A percentile compares a stretch with the other conserved stretches of the same genome.
These are phyloP conservation scores for Lampropteryx suffumata DNA, from an alignment of 2,888 invertebrate genomes.

Conservation along the genomic window DNA sequence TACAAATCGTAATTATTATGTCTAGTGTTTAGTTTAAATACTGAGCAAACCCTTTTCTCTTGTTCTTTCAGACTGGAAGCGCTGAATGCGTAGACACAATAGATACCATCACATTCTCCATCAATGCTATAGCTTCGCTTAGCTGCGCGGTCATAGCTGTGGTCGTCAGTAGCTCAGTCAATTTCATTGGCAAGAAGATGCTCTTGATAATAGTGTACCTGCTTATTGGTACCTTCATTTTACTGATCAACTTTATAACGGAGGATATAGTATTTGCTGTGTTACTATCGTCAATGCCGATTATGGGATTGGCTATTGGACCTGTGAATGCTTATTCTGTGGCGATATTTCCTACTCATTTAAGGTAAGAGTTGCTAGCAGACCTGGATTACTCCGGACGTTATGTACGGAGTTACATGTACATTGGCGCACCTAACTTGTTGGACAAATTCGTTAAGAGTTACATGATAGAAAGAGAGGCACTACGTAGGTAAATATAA, in stretches of 20 bases:
- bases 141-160: conserved; percentile 60
- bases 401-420: too few relatives aligned
- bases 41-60: too few relatives aligned
- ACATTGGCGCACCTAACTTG: too few relatives aligned
- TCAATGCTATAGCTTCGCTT: conserved; percentile 60
- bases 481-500: too few relatives aligned
- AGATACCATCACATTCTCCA: conserved; percentile 59
- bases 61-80: conserved; percentile 56
- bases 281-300: conserved; percentile 60
- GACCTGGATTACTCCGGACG: too few relatives aligned
- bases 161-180: conserved; percentile 58
- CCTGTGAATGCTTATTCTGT: conserved; percentile 73
- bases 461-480: too few relatives aligned
- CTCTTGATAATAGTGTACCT: conserved; percentile 55
- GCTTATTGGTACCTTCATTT: conserved; percentile 57
- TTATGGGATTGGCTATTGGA: conserved; percentile 65
- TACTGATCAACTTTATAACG: conserved; percentile 66
- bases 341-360: conserved; percentile 72
- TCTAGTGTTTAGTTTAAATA: too few relatives aligned
- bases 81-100: conserved; percentile 61
- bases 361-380: too few relatives aligned
- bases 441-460: too few relatives aligned
- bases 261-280: conserved; percentile 63
- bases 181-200: conserved; percentile 66
- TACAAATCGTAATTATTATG: too few relatives aligned